A percentile compares a stretch with the other conserved stretches of the same genome.
Evolutionary conservation across 2,113 vertebrate species (phyloP).

Genomic region (Seriola quinqueradiata): DNA sequence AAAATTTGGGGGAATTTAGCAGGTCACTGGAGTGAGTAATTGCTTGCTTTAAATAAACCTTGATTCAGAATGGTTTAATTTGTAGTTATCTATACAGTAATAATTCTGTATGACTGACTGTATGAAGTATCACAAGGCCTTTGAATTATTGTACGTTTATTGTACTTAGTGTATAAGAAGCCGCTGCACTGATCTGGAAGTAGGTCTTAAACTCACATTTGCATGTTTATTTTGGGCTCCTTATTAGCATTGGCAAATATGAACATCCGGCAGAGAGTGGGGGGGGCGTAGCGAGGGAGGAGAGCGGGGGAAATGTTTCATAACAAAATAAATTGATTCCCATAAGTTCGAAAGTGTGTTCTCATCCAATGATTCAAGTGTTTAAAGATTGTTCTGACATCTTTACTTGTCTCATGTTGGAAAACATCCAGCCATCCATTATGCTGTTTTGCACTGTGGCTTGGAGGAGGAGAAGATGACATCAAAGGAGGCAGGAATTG

Average conservation of each 20-base stretch:
- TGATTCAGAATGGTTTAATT: background rate
- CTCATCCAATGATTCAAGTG: constrained; percentile 34
- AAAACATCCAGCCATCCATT: constrained; percentile 37
- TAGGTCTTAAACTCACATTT: constrained; percentile 75
- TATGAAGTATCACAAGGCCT: background rate
- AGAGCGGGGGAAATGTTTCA: constrained; percentile 59
- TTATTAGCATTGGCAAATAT: constrained; percentile 77
- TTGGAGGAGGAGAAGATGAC: constrained; percentile 36
- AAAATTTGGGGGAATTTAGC: no score
- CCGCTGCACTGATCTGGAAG: constrained; percentile 61
- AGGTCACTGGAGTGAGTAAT: no score
- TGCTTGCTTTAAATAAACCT: no score
- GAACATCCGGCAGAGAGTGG: constrained; percentile 45
- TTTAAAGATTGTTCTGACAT: constrained; percentile 41
- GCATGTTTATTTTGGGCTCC: constrained; percentile 76
- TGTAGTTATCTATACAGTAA: background rate
- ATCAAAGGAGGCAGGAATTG: constrained; percentile 31
- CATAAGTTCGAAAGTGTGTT: constrained; percentile 43
- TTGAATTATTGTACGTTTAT: constrained; percentile 44
- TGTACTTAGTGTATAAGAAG: constrained; percentile 34
- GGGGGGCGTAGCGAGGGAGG: background rate
- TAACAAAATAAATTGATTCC: constrained; percentile 57
- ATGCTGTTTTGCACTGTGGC: constrained; percentile 25
- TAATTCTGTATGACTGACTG: no score
- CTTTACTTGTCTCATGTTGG: constrained; percentile 23